A percentile compares a stretch with the other conserved stretches of the same genome.
Conservation (phyloP, 2,113 vertebrate genomes). For the Esox niger region DNA sequence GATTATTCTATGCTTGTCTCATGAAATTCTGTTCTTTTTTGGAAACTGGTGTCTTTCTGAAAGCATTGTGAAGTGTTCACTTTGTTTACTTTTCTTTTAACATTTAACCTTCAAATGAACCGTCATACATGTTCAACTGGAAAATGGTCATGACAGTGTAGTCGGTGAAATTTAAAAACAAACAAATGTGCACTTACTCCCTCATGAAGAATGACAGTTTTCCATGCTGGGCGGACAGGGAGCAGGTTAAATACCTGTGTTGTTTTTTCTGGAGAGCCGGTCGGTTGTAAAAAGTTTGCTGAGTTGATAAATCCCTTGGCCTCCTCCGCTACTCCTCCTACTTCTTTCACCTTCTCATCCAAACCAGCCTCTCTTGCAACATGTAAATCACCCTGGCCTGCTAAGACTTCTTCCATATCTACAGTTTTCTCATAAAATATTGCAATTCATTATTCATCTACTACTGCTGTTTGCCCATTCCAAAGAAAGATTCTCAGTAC, state of each 20-base stretch:
- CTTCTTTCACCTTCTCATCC: slow-evolving; percentile 22
- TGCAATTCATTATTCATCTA: slow-evolving; percentile 50
- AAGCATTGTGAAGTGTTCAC: slow-evolving; percentile 35
- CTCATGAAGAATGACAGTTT: slow-evolving; percentile 66
- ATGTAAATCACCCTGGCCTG: slow-evolving; percentile 70
- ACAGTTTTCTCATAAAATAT: slow-evolving; percentile 60
- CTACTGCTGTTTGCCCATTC: slow-evolving; percentile 53
- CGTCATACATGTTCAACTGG: slow-evolving; percentile 47
- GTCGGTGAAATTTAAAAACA: slow-evolving; percentile 71
- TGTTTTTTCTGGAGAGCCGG: slow-evolving; percentile 76
- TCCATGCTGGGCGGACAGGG: slow-evolving; percentile 65
- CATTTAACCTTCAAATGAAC: slow-evolving; percentile 71
- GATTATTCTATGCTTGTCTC: slow-evolving; percentile 67
- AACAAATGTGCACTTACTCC: slow-evolving; percentile 72
- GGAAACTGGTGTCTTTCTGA: slow-evolving; percentile 54
- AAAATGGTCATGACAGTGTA: slow-evolving; percentile 68
- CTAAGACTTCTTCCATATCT: slow-evolving; percentile 53
- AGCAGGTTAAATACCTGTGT: slow-evolving; percentile 79
- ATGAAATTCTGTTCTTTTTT: too few species aligned
- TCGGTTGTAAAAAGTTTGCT: slow-evolving; percentile 70
- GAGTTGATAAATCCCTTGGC: slow-evolving; percentile 70
- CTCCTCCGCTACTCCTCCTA: slow-evolving; percentile 37
- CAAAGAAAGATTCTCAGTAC: slow-evolving; percentile 43
- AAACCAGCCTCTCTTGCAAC: slow-evolving; percentile 53
- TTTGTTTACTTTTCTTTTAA: slow-evolving; percentile 58